Conservation (phyloP, 2,888 invertebrate species). For the Dioctria linearis region DNA sequence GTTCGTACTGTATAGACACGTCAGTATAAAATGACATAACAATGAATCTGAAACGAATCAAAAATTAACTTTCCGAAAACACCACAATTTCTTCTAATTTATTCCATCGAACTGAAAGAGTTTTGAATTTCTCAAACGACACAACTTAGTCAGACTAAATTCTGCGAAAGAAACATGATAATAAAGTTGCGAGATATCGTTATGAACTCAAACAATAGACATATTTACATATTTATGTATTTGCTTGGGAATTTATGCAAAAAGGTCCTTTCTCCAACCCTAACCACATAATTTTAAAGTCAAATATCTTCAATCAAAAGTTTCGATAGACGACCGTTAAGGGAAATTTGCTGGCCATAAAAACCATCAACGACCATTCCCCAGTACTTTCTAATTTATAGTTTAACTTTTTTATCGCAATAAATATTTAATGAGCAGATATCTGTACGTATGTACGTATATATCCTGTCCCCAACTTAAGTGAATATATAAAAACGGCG, state of each 20-base stretch:
- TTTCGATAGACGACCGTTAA: slow-evolving; percentile 39
- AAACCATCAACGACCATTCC: slow-evolving; percentile 36
- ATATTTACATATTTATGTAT: slow-evolving; percentile 43
- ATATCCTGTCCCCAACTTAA: slow-evolving; percentile 21
- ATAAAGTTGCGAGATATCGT: slow-evolving; percentile 34
- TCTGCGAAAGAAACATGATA: slow-evolving; percentile 29
- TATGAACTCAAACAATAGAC: slow-evolving; percentile 31
- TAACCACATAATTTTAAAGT: slow-evolving; percentile 40
- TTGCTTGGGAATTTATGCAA: slow-evolving; percentile 35
- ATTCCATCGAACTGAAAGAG: too few relatives aligned
- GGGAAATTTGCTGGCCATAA: slow-evolving; percentile 41
- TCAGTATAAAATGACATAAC: too few relatives aligned
- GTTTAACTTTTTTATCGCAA: slow-evolving; percentile 41
- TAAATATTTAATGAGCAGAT: slow-evolving; percentile 43
- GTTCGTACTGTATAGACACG: too few relatives aligned
- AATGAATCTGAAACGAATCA: too few relatives aligned
- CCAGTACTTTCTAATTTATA: slow-evolving; percentile 43
- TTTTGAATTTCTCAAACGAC: too few relatives aligned
- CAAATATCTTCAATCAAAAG: slow-evolving; percentile 45
- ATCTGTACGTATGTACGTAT: neutral
- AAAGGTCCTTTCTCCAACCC: slow-evolving; percentile 29
- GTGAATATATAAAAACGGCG: slow-evolving; percentile 34
- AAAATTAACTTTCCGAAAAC: too few relatives aligned
- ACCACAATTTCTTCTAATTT: too few relatives aligned
- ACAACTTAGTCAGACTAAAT: too few relatives aligned